Evolutionary conservation across 1,140 invertebrate genomes (phyloP).

Genomic region (Cherax destructor): DNA sequence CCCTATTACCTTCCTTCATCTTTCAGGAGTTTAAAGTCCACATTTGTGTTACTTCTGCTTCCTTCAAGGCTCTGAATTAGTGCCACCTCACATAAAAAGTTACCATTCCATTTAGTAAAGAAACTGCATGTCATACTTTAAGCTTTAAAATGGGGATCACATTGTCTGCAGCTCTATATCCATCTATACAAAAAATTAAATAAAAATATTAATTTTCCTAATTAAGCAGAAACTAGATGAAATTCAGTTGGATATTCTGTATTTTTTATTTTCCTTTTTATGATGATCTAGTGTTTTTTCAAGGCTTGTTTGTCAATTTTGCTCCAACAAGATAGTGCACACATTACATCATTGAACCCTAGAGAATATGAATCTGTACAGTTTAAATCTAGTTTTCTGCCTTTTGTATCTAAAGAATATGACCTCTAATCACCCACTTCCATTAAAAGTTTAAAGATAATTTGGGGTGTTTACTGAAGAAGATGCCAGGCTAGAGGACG

Average conservation of each 20-base stretch:
- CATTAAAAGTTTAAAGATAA: not conserved
- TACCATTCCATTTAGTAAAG: not conserved
- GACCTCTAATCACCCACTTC: not conserved
- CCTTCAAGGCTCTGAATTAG: not conserved
- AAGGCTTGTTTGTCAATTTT: not conserved
- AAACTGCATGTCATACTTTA: not conserved
- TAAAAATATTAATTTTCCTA: not conserved
- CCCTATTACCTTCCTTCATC: no score
- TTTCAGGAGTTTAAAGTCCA: no score
- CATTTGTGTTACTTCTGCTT: not conserved
- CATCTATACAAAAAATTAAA: not conserved
- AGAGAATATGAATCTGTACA: not conserved
- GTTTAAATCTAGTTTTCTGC: not conserved
- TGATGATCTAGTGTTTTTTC: not conserved
- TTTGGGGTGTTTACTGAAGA: not conserved
- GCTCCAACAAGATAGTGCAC: not conserved
- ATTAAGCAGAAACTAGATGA: not conserved
- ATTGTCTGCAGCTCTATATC: not conserved
- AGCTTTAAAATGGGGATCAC: not conserved
- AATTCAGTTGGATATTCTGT: no score
- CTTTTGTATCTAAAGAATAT: not conserved
- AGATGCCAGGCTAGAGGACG: not conserved
- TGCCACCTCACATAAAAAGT: not conserved
- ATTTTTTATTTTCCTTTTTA: no score
- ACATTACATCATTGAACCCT: not conserved